Conservation (phyloP, 2,797 vertebrate genomes). For the Coluber constrictor region DNA sequence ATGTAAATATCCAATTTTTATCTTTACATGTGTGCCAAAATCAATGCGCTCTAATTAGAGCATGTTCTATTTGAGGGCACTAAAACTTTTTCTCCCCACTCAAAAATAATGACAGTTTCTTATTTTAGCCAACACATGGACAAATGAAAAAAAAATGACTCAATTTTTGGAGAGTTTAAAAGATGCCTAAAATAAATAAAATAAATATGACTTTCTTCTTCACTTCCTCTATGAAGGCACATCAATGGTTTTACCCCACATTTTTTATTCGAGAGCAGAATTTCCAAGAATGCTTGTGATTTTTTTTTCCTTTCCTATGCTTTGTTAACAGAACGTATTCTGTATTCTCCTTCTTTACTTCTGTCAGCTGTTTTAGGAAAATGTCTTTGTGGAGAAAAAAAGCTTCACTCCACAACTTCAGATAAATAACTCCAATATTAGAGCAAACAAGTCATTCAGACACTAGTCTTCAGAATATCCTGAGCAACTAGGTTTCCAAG, state of each 20-base stretch:
- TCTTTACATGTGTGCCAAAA: not conserved
- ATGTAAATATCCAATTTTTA: not conserved
- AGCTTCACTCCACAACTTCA: conserved; percentile 53
- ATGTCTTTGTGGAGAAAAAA: conserved; percentile 31
- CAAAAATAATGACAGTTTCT: not conserved
- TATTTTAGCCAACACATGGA: not conserved
- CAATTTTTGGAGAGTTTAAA: not conserved
- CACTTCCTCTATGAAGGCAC: conserved; percentile 4
- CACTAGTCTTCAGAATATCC: conserved; percentile 32
- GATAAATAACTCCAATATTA: conserved; percentile 51
- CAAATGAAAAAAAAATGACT: not conserved
- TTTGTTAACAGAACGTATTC: conserved; percentile 34
- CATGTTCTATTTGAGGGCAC: not conserved
- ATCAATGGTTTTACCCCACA: not conserved
- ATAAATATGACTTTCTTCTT: not conserved
- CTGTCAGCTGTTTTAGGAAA: conserved; percentile 39
- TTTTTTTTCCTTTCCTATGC: not conserved
- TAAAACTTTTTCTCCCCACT: not conserved
- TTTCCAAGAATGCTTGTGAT: conserved; percentile 15
- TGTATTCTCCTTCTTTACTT: conserved; percentile 43
- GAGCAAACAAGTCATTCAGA: conserved; percentile 33
- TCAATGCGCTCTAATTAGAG: not conserved
- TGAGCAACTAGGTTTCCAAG: not conserved
- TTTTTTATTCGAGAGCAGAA: conserved; percentile 19
- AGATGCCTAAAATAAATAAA: not conserved